phyloP scores from a whole-genome alignment of 2,113 vertebrate genomes.

The Typhlomys cinereus region DNA sequence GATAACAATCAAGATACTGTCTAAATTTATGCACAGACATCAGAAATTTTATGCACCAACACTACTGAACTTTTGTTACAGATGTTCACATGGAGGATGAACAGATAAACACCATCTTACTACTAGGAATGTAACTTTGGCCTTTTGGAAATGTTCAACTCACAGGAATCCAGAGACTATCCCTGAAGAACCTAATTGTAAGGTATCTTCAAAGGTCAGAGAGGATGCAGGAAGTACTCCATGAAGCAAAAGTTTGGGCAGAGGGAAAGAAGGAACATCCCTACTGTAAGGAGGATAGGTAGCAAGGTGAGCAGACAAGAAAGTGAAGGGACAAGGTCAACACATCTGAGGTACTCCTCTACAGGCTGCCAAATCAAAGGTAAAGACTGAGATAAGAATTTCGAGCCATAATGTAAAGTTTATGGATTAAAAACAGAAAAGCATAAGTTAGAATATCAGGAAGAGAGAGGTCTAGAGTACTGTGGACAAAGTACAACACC shows the following conservation, averaged over 20 bases:
- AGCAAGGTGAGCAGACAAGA: not conserved
- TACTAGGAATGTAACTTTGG: not conserved
- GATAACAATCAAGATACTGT: not conserved
- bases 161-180: not conserved
- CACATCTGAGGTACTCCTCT: not conserved
- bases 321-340: not conserved
- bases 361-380: not conserved
- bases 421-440: not conserved
- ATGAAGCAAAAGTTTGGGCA: not conserved
- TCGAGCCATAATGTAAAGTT: not conserved
- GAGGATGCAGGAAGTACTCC: not conserved
- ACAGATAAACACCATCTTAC: not conserved
- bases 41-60: not conserved
- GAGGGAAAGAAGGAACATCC: not conserved
- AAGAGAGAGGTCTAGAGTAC: not conserved
- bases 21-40: not conserved
- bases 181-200: not conserved
- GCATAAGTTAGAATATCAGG: not conserved
- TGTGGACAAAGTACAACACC: not conserved
- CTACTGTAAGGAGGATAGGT: not conserved
- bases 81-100: not conserved
- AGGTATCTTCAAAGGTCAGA: not conserved
- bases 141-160: not conserved
- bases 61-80: not conserved
- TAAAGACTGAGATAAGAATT: not conserved